Evolutionary conservation across 2,797 vertebrate species (phyloP).

Genomic region (Streptopelia turtur): DNA sequence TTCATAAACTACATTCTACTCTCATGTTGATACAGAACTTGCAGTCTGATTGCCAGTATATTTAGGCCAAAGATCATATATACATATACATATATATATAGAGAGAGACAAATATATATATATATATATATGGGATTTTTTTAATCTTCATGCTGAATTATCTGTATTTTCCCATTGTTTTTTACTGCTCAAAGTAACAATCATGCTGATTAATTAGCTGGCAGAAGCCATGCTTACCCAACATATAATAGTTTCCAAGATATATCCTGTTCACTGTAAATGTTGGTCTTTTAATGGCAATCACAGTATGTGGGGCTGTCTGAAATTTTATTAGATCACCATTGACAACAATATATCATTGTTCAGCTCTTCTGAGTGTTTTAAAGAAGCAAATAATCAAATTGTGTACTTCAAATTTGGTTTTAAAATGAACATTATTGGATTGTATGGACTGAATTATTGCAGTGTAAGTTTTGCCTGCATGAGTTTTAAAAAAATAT

Average conservation of each 20-base stretch:
- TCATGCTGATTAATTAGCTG: background rate
- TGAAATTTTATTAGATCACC: background rate
- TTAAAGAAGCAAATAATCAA: background rate
- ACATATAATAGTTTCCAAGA: background rate
- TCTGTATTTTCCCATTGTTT: background rate
- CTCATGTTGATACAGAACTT: background rate
- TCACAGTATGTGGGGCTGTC: background rate
- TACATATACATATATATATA: no score
- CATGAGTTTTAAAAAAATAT: background rate
- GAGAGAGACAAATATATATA: no score
- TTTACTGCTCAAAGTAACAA: background rate
- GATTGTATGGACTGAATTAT: background rate
- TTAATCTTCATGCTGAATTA: background rate
- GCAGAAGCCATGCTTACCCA: background rate
- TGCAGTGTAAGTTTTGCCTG: background rate
- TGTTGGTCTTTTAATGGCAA: background rate
- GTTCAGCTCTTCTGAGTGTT: background rate
- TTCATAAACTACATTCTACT: background rate
- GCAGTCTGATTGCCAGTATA: background rate
- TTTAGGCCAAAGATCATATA: background rate
- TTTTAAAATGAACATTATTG: background rate
- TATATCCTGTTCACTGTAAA: background rate
- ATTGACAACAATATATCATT: background rate
- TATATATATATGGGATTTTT: background rate
- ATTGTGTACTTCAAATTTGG: background rate